Conservation (phyloP, 2,113 vertebrate species). For the Anseranas semipalmata region DNA sequence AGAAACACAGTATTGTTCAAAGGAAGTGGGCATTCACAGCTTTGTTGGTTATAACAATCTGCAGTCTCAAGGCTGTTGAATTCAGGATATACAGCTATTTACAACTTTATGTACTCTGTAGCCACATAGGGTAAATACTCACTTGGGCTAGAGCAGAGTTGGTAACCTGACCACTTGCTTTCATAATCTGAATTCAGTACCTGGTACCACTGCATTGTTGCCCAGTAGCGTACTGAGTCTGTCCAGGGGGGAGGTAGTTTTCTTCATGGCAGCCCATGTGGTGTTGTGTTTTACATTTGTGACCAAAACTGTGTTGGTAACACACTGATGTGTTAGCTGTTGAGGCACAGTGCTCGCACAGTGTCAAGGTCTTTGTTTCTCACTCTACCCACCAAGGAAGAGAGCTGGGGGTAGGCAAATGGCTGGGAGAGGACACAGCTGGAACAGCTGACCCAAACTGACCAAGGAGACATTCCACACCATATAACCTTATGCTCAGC, state of each 20-base stretch:
- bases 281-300: background rate
- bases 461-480: background rate
- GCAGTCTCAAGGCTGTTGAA: background rate
- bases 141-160: background rate
- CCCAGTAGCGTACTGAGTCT: background rate
- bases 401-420: background rate
- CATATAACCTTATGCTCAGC: background rate
- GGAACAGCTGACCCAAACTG: background rate
- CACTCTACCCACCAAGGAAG: background rate
- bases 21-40: background rate
- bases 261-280: background rate
- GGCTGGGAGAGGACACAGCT: background rate
- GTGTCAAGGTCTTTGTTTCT: background rate
- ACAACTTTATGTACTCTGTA: background rate
- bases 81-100: background rate
- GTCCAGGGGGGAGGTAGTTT: background rate
- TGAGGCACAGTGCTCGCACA: background rate
- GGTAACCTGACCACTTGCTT: background rate
- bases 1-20: background rate
- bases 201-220: fast-evolving
- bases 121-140: background rate
- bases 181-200: background rate
- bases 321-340: background rate
- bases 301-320: background rate
- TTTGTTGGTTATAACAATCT: background rate